A percentile compares a stretch with the other conserved stretches of the same genome.
phyloP scores from a whole-genome alignment of 2,888 invertebrate species.

The Acrocera orbiculus region DNA sequence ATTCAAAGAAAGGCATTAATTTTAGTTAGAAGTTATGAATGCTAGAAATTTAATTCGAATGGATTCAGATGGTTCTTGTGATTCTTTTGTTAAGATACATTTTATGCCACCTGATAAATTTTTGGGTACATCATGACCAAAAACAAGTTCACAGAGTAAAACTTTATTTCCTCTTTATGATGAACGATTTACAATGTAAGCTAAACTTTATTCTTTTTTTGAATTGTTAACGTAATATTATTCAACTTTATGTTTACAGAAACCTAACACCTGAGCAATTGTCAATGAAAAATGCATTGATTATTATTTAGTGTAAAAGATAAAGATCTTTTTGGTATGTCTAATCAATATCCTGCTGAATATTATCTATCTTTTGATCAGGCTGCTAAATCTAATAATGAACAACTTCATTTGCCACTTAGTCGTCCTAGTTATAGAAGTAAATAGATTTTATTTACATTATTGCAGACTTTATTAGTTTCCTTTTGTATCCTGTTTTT shows the following conservation, averaged over 20 bases:
- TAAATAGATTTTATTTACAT: constrained; percentile 19
- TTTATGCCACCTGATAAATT: constrained; percentile 75
- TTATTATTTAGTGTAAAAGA: constrained; percentile 89
- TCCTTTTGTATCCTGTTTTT: too few species aligned
- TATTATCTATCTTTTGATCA: constrained; percentile 71
- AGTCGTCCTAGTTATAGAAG: constrained; percentile 50
- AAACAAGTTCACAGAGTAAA: constrained; percentile 83
- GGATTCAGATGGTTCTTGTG: constrained; percentile 80
- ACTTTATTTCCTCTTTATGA: constrained; percentile 88
- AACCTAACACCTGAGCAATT: constrained; percentile 56
- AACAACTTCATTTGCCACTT: constrained; percentile 56
- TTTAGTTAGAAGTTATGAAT: constrained; percentile 64
- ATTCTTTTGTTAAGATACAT: constrained; percentile 80
- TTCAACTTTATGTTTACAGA: constrained; percentile 37
- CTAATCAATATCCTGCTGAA: constrained; percentile 89
- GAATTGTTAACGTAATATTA: too few species aligned
- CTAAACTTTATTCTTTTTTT: background rate
- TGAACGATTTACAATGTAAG: constrained; percentile 87
- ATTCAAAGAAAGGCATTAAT: too few species aligned
- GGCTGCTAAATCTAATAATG: constrained; percentile 44
- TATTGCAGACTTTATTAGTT: too few species aligned
- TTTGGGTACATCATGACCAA: constrained; percentile 51
- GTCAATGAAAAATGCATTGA: constrained; percentile 44
- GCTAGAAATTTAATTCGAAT: constrained; percentile 71
- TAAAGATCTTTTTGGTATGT: constrained; percentile 81